These are phyloP conservation scores for Campoletis sonorensis DNA, from an alignment of 1,140 invertebrate genomes.

Conservation along the genomic window DNA sequence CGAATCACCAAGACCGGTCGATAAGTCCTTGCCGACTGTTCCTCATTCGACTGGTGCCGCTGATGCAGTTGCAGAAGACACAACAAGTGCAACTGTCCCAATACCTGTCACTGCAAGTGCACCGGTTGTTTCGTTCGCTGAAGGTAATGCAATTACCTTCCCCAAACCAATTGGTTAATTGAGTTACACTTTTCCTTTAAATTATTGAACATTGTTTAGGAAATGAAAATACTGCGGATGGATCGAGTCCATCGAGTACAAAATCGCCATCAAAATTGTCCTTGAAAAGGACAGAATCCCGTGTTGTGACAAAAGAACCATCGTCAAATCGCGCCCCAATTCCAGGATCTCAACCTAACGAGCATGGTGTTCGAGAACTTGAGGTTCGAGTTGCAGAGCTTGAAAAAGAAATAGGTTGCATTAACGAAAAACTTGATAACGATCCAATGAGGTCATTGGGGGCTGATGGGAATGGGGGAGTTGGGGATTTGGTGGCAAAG, in stretches of 20 bases:
- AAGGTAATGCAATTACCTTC: too few relatives aligned
- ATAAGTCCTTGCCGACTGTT: not conserved
- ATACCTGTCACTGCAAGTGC: not conserved
- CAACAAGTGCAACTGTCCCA: not conserved
- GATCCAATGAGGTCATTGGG: slow-evolving; percentile 12
- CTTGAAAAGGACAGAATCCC: not conserved
- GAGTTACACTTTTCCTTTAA: too few relatives aligned
- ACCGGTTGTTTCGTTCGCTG: too few relatives aligned
- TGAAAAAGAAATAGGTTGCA: slow-evolving; percentile 57
- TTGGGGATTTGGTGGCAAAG: slow-evolving; percentile 64
- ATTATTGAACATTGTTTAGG: too few relatives aligned
- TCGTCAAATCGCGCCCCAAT: not conserved
- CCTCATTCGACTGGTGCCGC: not conserved
- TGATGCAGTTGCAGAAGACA: not conserved
- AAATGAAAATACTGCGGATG: too few relatives aligned
- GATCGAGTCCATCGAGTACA: not conserved
- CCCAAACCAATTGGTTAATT: too few relatives aligned
- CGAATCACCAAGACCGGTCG: not conserved
- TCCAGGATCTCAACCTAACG: not conserved
- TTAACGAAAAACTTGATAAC: slow-evolving; percentile 62
- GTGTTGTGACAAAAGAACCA: not conserved
- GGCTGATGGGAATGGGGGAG: slow-evolving; percentile 21
- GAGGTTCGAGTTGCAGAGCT: slow-evolving; percentile 60
- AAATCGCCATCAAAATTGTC: slow-evolving; percentile 8
- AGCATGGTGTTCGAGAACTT: slow-evolving; percentile 41